Percentiles rank a stretch among this genome's conserved stretches.
phyloP scores from a whole-genome alignment of 2,888 invertebrate genomes.

The Lacanobia oleracea region DNA sequence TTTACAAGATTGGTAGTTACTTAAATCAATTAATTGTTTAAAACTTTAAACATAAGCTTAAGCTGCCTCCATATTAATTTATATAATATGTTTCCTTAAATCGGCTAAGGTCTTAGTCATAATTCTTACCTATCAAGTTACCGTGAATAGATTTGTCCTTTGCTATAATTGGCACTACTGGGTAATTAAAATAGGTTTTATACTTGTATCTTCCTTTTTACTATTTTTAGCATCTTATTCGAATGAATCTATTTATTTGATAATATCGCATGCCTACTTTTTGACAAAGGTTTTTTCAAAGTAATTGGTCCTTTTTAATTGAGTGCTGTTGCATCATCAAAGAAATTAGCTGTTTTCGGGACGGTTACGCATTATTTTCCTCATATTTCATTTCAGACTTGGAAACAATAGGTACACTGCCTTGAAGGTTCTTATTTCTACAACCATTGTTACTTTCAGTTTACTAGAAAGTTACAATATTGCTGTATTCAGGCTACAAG shows the following conservation, averaged over 20 bases:
- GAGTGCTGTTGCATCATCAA: background rate
- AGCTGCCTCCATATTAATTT: background rate
- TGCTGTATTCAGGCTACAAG: slow-evolving; percentile 28
- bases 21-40: too few relatives aligned
- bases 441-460: slow-evolving; percentile 12
- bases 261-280: background rate
- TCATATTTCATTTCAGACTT: background rate
- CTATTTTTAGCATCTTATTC: background rate
- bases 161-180: slow-evolving; percentile 26
- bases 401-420: background rate
- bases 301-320: too few relatives aligned
- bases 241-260: too few relatives aligned
- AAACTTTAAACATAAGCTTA: background rate
- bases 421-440: background rate
- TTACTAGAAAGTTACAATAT: slow-evolving; percentile 10
- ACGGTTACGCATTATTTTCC: too few relatives aligned
- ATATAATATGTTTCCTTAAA: slow-evolving; percentile 16
- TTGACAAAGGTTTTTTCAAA: background rate
- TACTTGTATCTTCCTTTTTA: background rate
- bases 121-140: slow-evolving; percentile 28
- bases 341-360: background rate
- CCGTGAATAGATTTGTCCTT: slow-evolving; percentile 44
- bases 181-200: slow-evolving; percentile 37
- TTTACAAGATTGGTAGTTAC: background rate
- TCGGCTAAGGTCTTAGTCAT: slow-evolving; percentile 21